Conservation (phyloP, 2,888 invertebrate species). For the Epistrophella euchroma region DNA sequence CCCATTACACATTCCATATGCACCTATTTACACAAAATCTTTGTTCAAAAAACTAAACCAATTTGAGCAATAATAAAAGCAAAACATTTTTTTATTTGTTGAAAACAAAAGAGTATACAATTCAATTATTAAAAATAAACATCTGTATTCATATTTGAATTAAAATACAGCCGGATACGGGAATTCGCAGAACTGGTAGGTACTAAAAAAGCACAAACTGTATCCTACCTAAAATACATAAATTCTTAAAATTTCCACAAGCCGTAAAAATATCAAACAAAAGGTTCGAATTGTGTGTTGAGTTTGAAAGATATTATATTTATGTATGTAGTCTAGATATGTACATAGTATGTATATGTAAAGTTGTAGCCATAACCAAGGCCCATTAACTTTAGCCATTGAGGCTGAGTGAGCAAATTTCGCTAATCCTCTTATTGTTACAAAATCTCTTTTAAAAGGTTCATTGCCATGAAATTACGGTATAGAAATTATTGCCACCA, state of each 20-base stretch:
- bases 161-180: neutral
- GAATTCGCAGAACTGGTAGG: neutral
- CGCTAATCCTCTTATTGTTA: conserved; percentile 31
- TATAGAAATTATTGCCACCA: conserved; percentile 18
- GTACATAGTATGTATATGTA: neutral
- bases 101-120: neutral
- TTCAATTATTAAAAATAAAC: neutral
- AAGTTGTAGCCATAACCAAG: conserved; percentile 4
- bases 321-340: neutral
- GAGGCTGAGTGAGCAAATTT: conserved; percentile 13
- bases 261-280: neutral
- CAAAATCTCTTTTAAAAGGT: conserved; percentile 8
- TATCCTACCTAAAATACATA: too few relatives aligned
- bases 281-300: conserved; percentile 8
- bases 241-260: conserved; percentile 1
- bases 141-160: neutral
- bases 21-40: neutral
- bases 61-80: neutral
- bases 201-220: neutral
- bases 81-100: neutral
- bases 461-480: conserved; percentile 52
- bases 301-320: conserved; percentile 1
- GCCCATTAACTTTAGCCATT: conserved; percentile 12
- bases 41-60: neutral
- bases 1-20: too few relatives aligned